Evolutionary conservation across 2,888 invertebrate species (phyloP).

Genomic region (Helleia helle): DNA sequence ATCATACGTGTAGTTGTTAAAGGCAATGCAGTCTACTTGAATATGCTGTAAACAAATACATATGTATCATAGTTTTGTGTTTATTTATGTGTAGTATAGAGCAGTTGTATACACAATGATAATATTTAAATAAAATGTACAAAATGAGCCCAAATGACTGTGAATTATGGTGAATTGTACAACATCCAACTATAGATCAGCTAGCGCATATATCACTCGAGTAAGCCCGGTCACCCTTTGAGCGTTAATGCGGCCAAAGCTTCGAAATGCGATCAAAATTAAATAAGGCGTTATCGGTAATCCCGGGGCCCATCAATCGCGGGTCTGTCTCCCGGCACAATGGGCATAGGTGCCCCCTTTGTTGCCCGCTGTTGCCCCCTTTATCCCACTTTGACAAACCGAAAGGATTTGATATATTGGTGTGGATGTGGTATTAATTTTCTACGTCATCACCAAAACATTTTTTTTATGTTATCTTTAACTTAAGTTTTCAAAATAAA

Average conservation of each 20-base stretch:
- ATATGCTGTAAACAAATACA: too few species aligned
- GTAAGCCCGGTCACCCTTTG: conserved; percentile 29
- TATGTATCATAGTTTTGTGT: too few species aligned
- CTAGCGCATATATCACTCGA: conserved; percentile 16
- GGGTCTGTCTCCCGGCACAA: conserved; percentile 33
- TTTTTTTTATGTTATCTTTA: too few species aligned
- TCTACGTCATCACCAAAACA: too few species aligned
- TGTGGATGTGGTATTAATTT: background rate
- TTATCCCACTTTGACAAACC: background rate
- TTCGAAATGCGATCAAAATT: conserved; percentile 32
- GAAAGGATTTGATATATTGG: background rate
- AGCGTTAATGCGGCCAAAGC: conserved; percentile 20
- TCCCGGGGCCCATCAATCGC: conserved; percentile 40
- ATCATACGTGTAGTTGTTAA: too few species aligned
- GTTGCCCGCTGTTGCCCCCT: background rate
- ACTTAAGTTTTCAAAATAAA: too few species aligned
- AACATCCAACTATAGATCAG: background rate
- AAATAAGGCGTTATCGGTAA: conserved; percentile 53
- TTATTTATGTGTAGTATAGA: too few species aligned
- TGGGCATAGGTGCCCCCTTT: conserved; percentile 20
- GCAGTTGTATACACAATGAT: too few species aligned
- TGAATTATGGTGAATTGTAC: background rate
- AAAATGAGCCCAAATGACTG: too few species aligned
- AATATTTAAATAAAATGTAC: too few species aligned
- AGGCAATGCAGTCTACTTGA: too few species aligned